Evolutionary conservation across 2,113 vertebrate genomes (phyloP).

Genomic region (Kryptolebias marmoratus): DNA sequence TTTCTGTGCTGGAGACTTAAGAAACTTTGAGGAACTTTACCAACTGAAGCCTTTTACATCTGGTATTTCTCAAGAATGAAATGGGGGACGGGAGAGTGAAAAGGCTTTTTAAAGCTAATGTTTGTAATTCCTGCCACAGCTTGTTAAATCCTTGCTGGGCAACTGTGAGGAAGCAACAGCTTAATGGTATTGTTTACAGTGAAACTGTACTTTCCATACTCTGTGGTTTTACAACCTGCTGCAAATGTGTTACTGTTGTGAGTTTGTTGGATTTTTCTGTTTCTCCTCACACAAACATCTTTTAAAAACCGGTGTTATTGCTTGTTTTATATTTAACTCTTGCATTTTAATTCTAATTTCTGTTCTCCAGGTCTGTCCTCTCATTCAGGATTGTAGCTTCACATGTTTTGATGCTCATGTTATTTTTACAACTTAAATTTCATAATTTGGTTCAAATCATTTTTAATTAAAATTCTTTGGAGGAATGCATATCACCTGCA

Average conservation of each 20-base stretch:
- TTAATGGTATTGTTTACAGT: constrained; percentile 66
- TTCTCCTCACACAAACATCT: constrained; percentile 8
- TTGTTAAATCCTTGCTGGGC: constrained; percentile 45
- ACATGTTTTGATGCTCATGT: no score
- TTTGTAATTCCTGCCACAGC: constrained; percentile 61
- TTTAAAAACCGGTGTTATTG: constrained; percentile 6
- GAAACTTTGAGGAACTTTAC: constrained; percentile 31
- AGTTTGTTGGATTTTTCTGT: constrained; percentile 23
- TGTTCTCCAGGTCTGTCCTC: no score
- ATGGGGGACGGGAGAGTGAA: constrained; percentile 1
- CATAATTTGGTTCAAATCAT: no score
- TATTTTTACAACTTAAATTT: no score
- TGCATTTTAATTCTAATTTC: constrained; percentile 1
- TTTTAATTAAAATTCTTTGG: no score
- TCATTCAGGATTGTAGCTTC: no score
- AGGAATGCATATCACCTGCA: no score
- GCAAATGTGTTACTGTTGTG: constrained; percentile 35
- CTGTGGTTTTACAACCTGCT: constrained; percentile 46
- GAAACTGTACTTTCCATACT: constrained; percentile 41
- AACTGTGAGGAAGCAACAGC: constrained; percentile 43
- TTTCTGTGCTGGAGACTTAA: constrained; percentile 13
- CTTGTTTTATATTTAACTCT: constrained; percentile 23
- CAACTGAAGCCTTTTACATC: constrained; percentile 59
- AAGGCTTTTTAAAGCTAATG: constrained; percentile 51
- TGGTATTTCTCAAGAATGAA: constrained; percentile 63